These are phyloP conservation scores for Ceratotherium simum DNA, from an alignment of 2,113 vertebrate species.

Conservation along the genomic window DNA sequence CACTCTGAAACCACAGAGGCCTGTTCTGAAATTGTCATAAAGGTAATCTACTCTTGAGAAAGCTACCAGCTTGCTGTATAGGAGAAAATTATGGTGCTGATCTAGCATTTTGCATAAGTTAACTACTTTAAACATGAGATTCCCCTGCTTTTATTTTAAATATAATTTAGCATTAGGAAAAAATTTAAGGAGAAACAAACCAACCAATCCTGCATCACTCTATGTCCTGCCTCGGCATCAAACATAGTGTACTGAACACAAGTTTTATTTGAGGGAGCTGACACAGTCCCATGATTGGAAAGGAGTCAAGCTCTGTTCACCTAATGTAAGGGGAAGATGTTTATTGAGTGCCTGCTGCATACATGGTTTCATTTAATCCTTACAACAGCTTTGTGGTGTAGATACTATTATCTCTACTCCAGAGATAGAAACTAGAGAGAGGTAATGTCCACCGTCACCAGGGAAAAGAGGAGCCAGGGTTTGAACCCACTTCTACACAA, in stretches of 20 bases:
- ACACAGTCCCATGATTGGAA: not conserved
- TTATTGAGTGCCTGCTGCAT: not conserved
- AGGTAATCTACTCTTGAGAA: not conserved
- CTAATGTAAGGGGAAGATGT: not conserved
- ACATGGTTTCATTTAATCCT: not conserved
- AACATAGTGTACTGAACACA: not conserved
- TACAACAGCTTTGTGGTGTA: not conserved
- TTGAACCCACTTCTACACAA: not conserved
- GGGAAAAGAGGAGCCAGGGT: not conserved
- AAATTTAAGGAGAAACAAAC: not conserved
- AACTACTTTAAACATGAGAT: not conserved
- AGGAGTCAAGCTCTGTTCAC: not conserved
- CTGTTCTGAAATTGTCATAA: not conserved
- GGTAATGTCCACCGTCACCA: not conserved
- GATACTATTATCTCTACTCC: not conserved
- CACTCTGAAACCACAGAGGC: not conserved
- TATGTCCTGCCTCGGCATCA: not conserved
- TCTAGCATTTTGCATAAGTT: not conserved
- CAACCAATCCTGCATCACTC: not conserved
- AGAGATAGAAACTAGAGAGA: not conserved
- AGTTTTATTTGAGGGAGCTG: not conserved
- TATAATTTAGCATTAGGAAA: not conserved
- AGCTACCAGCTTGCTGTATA: not conserved
- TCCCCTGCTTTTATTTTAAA: not conserved
- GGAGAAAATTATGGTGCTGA: not conserved